Evolutionary conservation across 1,140 invertebrate genomes (phyloP), one percentile per base, ranked within the genome.

Genomic region (Caenorhabditis inopinata): DNA sequence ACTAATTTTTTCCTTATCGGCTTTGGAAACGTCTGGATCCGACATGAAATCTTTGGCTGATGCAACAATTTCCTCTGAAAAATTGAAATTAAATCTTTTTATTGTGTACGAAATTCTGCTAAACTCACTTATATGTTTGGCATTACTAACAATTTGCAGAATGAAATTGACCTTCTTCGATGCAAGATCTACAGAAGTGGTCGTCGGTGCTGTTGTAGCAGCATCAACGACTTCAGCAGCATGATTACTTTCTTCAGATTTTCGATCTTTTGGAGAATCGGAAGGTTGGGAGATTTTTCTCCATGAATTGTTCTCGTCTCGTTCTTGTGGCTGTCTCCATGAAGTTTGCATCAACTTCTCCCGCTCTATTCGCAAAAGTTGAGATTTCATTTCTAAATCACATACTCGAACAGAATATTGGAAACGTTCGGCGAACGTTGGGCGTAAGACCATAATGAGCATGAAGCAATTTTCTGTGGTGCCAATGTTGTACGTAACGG

Each of bases 271-370:
- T 58, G 14, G 14, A 5, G 27, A 21, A 7, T 21, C 7, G 18
- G 2, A 23, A 16, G 12, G 11, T 38, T 18, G 18, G 21, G 9
- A 1, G 38, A 1, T 2, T 18, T 21, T 7, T 68, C 32, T 38
- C 25, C 32, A 32, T n/a, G 16, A 32, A 12, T 9, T 32, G n/a
- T 38, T 21, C 23, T 68, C 29, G 4, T 68, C 25, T 9, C 32
- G 25, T 21, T 68, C 58, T 18, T 68, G 16, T 21, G 58, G 18
- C n/a, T 68, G 58, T 68, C 58, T 38, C 58, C 58, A 68, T 9
- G 58, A 68, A 18, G 58, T 68, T 68, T 68, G 58, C 58, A 68
- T 68, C 32, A 68, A 16, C n/a, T 68, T 68, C 25, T 68, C 58
- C n/a, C 58, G 29, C 21, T 68, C 58, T 21, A 68, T 68, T 21